Evolutionary conservation across 2,888 invertebrate species (phyloP).

Genomic region (Stenolophus ochropezus): DNA sequence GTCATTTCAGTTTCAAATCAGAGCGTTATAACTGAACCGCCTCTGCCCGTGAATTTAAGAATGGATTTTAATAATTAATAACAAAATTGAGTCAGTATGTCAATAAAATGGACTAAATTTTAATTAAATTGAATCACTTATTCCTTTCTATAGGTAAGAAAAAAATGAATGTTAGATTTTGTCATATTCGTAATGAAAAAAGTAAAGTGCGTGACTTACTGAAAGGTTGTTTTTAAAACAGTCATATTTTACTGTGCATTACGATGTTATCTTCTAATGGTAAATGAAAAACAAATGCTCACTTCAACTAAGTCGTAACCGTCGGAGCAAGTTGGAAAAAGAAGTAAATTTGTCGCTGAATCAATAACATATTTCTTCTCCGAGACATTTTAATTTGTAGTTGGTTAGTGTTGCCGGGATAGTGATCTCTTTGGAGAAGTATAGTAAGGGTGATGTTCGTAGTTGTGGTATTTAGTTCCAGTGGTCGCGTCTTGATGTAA

Average conservation of each 20-base stretch:
- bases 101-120: too few relatives aligned
- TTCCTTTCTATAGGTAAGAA: too few relatives aligned
- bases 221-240: too few relatives aligned
- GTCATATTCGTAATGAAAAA: too few relatives aligned
- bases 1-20: too few relatives aligned
- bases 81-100: too few relatives aligned
- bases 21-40: too few relatives aligned
- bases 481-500: conserved; percentile 45
- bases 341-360: background rate
- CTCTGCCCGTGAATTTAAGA: too few relatives aligned
- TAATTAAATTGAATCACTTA: too few relatives aligned
- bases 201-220: too few relatives aligned
- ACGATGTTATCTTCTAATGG: background rate
- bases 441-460: conserved; percentile 33
- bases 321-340: background rate
- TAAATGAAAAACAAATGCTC: background rate
- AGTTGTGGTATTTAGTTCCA: conserved; percentile 20
- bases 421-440: background rate
- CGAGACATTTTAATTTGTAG: background rate
- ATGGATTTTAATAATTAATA: too few relatives aligned
- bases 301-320: background rate
- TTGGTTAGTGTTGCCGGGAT: background rate
- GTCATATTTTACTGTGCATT: background rate
- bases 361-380: conserved; percentile 7
- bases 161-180: too few relatives aligned